A percentile compares a stretch with the other conserved stretches of the same genome.
Evolutionary conservation across 1,140 invertebrate genomes (phyloP).

Genomic region (Diprion similis): DNA sequence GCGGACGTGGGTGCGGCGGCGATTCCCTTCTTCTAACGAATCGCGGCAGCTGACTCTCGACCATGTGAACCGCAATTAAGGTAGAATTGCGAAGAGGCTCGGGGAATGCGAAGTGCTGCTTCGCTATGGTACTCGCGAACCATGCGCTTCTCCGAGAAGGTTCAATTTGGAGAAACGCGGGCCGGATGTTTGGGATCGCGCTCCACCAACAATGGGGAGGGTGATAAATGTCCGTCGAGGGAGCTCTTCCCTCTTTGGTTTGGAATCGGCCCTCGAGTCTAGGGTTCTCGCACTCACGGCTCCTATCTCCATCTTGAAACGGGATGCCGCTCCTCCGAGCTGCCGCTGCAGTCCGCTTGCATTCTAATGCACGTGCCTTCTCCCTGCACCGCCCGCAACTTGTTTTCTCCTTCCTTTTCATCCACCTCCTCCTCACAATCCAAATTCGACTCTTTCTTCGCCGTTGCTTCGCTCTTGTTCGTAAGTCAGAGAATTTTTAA

Average conservation of each 20-base stretch:
- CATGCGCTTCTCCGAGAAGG: conserved; percentile 8
- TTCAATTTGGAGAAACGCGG: conserved; percentile 19
- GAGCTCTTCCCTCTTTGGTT: conserved; percentile 34
- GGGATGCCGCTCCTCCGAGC: conserved; percentile 46
- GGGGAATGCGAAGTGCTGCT: background rate
- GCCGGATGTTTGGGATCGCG: conserved; percentile 52
- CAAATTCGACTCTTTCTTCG: background rate
- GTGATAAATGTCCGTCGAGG: conserved; percentile 53
- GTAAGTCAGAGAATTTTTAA: too few species aligned
- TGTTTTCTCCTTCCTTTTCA: background rate
- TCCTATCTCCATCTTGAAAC: conserved; percentile 60
- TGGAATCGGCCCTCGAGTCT: conserved; percentile 9
- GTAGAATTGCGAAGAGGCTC: background rate
- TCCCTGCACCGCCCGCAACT: background rate
- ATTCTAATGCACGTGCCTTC: conserved; percentile 48
- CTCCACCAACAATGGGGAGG: conserved; percentile 45
- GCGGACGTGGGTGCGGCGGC: too few species aligned
- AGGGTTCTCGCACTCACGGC: conserved; percentile 26
- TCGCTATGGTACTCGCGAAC: background rate
- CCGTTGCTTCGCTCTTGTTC: too few species aligned
- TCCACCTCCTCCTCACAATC: background rate
- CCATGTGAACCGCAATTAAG: background rate
- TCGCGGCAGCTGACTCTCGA: too few species aligned
- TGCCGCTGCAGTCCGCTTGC: conserved; percentile 39
- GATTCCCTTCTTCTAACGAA: too few species aligned